Evolutionary conservation across 1,140 invertebrate species (phyloP), one percentile per base, ranked within the genome.

Genomic region (Lerema accius): DNA sequence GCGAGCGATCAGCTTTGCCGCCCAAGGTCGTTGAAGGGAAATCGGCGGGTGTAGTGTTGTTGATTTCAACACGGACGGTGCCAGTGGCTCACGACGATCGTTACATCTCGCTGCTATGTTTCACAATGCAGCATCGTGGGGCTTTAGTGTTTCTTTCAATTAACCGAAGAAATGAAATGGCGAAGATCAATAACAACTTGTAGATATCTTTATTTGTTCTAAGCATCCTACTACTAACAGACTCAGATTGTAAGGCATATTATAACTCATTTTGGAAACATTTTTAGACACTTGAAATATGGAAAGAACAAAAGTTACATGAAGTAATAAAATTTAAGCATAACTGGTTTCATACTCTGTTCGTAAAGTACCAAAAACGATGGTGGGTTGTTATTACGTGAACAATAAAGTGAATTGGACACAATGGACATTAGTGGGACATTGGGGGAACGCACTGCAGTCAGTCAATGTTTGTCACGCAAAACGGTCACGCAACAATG

Each of bases 21-120:
- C 63, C 55, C 86, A 88, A 90, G 87, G 87, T 86, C 87, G 79
- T 76, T 79, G 83, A 86, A 84, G 85, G 85, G 80, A 90, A 88
- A 88, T 82, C 78, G 78, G 76, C 78, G 76, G 71, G 56, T 76
- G 63, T 75, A 55, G 67, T 59, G 48, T 53, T 60, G 55, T 45
- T 23, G 67, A 71, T 86, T 79, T 82, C 76, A 79, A 80, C 80
- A 85, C 63, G 65, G 67, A 72, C 67, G 71, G 65, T 76, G 78
- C 63, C 75, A 35, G 56, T 59, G 69, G 51, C 63, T 65, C 66
- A 70, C 63, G 63, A 68, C 62, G 56, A 69, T 63, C 69, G 76
- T 79, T 83, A 79, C 77, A 83, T 82, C 81, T 85, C 70, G 72
- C 62, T 43, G 65, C 53, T 45, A 60, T 63, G 72, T 82, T 81